Evolutionary conservation across 2,888 invertebrate genomes (phyloP).

Genomic region (Himalopsyche kuldschensis): DNA sequence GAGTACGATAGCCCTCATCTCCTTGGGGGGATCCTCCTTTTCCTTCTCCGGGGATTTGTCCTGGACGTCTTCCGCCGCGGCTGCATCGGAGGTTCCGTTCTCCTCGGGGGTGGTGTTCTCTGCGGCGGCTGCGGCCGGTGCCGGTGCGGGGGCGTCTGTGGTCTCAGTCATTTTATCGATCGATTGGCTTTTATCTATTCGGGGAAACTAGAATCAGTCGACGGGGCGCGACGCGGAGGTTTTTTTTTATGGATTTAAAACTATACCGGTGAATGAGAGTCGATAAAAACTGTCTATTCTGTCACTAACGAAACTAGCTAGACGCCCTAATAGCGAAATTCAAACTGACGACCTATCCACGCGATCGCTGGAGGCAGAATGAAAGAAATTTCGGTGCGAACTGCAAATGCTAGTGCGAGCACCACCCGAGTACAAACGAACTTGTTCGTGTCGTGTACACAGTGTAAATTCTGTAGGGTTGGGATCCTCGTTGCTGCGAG

Average conservation of each 20-base stretch:
- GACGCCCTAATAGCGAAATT: conserved; percentile 19
- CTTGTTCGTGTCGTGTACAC: not conserved
- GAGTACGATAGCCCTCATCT: conserved; percentile 83
- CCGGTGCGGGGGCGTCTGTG: conserved; percentile 57
- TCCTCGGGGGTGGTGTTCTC: conserved; percentile 53
- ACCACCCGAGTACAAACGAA: not conserved
- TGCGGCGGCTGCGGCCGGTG: conserved; percentile 49
- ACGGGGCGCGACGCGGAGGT: not conserved
- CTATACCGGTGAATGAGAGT: not conserved
- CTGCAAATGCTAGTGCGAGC: not conserved
- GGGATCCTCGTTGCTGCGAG: not conserved
- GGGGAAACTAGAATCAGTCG: not conserved
- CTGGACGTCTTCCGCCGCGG: conserved; percentile 53
- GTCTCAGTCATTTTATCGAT: conserved; percentile 54
- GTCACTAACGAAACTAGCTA: conserved; percentile 23
- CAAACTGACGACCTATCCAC: not conserved
- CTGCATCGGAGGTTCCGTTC: conserved; percentile 56
- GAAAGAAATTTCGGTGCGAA: conserved; percentile 5
- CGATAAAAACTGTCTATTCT: not conserved
- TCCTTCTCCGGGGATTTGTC: conserved; percentile 57
- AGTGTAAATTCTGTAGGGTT: not conserved
- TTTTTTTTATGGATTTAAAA: not conserved
- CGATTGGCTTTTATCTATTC: conserved; percentile 11
- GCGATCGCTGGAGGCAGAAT: conserved; percentile 29
- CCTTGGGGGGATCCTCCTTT: conserved; percentile 67